Conservation (phyloP, 2,888 invertebrate species). For the Orthosia gracilis region DNA sequence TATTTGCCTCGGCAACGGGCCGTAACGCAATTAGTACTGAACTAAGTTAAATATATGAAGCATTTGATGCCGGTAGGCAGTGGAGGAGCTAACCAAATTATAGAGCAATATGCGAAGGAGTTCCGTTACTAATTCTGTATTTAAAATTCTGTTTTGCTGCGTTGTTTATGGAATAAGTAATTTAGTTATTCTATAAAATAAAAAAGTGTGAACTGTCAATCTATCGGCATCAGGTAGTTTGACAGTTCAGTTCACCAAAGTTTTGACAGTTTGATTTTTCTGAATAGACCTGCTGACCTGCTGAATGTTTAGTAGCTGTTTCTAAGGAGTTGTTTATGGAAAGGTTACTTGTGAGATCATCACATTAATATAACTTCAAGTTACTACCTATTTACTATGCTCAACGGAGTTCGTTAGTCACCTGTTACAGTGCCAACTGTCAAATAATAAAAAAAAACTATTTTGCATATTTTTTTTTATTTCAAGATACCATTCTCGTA, state of each 20-base stretch:
- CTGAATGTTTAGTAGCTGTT: background rate
- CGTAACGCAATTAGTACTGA: constrained; percentile 66
- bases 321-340: background rate
- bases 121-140: constrained; percentile 41
- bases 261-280: background rate
- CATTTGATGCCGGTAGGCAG: constrained; percentile 56
- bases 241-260: background rate
- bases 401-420: constrained; percentile 3
- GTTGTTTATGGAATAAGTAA: constrained; percentile 1
- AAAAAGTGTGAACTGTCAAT: background rate
- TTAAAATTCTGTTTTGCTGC: constrained; percentile 21
- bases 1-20: constrained; percentile 65
- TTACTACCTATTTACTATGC: background rate
- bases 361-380: background rate
- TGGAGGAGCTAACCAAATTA: constrained; percentile 64
- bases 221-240: background rate
- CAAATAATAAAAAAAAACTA: background rate
- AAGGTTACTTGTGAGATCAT: background rate
- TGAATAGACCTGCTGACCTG: background rate
- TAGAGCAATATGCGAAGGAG: constrained; percentile 56
- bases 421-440: background rate
- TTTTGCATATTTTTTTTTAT: constrained; percentile 4
- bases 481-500: background rate
- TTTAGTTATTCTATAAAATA: too few species aligned
- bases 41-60: constrained; percentile 68